Evolutionary conservation across 2,797 vertebrate species (phyloP).

Genomic region (Urophycis tenuis): DNA sequence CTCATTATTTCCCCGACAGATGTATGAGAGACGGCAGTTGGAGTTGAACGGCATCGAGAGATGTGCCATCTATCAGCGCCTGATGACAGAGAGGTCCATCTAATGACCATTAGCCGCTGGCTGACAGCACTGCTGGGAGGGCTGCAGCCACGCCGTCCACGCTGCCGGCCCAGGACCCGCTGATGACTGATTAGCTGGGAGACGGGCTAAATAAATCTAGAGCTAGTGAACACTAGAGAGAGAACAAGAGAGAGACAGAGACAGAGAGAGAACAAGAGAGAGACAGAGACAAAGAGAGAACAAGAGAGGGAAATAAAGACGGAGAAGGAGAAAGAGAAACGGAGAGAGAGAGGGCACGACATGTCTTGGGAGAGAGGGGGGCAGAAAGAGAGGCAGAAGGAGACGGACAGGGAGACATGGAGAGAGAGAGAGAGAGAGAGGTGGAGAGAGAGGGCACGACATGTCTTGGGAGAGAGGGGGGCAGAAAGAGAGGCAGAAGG

Average conservation of each 20-base stretch:
- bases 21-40: slow-evolving; percentile 59
- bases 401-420: too few species aligned
- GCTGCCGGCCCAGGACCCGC: slow-evolving; percentile 51
- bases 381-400: too few species aligned
- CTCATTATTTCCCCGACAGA: slow-evolving; percentile 66
- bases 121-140: slow-evolving; percentile 71
- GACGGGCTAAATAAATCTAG: slow-evolving; percentile 64
- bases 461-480: too few species aligned
- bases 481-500: neutral
- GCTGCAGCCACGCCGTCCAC: slow-evolving; percentile 61
- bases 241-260: neutral
- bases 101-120: slow-evolving; percentile 71
- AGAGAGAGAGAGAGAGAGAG: too few species aligned
- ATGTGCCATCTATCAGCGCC: slow-evolving; percentile 67
- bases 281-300: neutral
- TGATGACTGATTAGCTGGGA: slow-evolving; percentile 68
- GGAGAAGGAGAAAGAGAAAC: neutral
- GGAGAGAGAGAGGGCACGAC: slow-evolving; percentile 53
- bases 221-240: slow-evolving; percentile 51
- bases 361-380: slow-evolving; percentile 40
- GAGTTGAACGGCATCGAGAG: slow-evolving; percentile 64
- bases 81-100: slow-evolving; percentile 69
- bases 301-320: neutral
- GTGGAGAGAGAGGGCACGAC: neutral
- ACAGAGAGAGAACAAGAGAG: neutral